Conservation (phyloP, 2,113 vertebrate species). For the Ifrita kowaldi region DNA sequence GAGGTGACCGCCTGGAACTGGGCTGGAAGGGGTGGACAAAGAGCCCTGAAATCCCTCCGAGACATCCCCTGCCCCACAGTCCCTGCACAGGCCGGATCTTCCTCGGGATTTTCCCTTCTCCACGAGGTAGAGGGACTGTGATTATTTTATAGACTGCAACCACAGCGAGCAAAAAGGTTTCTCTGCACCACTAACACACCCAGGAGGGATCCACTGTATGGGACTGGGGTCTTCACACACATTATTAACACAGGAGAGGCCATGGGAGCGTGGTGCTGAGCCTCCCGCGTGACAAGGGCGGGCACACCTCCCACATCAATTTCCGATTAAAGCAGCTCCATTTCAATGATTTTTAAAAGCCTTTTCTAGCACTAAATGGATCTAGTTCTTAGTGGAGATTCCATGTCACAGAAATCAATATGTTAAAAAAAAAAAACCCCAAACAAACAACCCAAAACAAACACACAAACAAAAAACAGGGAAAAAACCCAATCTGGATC, state of each 20-base stretch:
- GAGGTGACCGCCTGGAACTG: background rate
- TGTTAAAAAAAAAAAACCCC: background rate
- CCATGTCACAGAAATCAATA: background rate
- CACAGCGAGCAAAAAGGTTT: background rate
- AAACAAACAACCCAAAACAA: background rate
- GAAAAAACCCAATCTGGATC: background rate
- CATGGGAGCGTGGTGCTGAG: fast-evolving
- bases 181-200: background rate
- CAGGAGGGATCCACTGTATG: background rate
- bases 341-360: background rate
- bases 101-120: background rate
- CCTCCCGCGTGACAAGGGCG: background rate
- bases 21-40: background rate
- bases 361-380: background rate
- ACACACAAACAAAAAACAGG: background rate
- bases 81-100: fast-evolving
- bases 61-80: background rate
- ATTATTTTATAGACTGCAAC: background rate
- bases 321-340: background rate
- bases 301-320: background rate
- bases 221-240: fast-evolving
- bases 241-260: background rate
- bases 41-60: background rate
- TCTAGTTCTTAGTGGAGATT: background rate
- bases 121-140: background rate